A percentile compares a stretch with the other conserved stretches of the same genome.
phyloP scores from a whole-genome alignment of 2,113 vertebrate genomes.

The Nettapus auritus region DNA sequence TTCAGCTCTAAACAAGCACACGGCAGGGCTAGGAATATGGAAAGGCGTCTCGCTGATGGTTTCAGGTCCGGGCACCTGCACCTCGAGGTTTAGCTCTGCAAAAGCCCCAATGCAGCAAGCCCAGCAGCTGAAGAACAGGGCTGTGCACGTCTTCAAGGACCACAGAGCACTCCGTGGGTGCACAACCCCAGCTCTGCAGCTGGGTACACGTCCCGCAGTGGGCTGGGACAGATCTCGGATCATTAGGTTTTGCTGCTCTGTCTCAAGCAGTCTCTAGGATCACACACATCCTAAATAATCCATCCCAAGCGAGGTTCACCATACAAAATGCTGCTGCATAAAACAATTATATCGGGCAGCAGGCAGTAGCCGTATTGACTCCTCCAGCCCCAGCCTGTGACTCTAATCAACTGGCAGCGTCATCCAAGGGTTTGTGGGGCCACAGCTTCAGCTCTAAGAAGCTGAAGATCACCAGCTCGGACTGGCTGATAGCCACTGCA shows the following conservation, averaged over 20 bases:
- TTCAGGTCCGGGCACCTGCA: not conserved
- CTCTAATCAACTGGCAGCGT: not conserved
- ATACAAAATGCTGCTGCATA: not conserved
- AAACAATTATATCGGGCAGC: not conserved
- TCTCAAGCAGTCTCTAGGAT: not conserved
- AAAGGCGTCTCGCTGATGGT: not conserved
- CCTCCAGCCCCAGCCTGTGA: not conserved
- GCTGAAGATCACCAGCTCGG: not conserved
- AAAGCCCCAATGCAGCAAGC: not conserved
- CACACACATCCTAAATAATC: not conserved
- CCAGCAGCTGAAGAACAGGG: not conserved
- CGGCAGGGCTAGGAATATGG: not conserved
- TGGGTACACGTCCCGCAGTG: fast-evolving
- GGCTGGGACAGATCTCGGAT: not conserved
- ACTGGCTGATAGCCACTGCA: not conserved
- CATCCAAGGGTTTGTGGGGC: not conserved
- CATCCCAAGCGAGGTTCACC: not conserved
- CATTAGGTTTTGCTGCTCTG: not conserved
- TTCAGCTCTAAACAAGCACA: not conserved
- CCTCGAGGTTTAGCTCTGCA: not conserved
- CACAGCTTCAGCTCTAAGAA: not conserved
- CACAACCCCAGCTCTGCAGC: not conserved
- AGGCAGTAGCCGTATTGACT: not conserved
- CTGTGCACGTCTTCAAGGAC: fast-evolving
- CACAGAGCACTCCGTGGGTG: not conserved